phyloP scores from a whole-genome alignment of 2,113 vertebrate species.

The Mesoclemmys tuberculata region DNA sequence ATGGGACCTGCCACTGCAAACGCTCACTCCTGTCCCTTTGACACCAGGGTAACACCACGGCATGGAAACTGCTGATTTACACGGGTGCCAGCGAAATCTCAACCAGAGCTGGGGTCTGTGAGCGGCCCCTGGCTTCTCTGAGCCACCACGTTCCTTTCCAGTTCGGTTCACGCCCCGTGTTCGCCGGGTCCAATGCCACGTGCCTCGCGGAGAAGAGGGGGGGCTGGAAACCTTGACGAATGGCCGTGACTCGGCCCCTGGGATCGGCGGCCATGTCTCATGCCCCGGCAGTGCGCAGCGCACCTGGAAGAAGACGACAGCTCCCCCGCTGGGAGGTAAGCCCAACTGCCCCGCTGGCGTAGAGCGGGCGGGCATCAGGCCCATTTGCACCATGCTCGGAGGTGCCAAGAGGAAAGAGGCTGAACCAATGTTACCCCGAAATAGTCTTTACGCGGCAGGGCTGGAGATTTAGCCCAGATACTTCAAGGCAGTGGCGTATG shows the following conservation, averaged over 20 bases:
- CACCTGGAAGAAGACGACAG: neutral
- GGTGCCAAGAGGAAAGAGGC: neutral
- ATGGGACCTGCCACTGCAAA: too few species aligned
- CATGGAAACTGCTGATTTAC: too few species aligned
- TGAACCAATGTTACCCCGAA: neutral
- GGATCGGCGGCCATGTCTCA: neutral
- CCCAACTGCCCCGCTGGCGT: too few species aligned
- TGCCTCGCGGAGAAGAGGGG: neutral
- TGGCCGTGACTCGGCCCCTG: too few species aligned
- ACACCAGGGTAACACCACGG: neutral
- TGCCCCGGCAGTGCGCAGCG: too few species aligned
- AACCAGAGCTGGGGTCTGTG: neutral
- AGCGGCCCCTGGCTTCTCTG: neutral
- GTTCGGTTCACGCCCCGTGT: neutral
- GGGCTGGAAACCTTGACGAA: neutral
- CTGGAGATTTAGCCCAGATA: neutral
- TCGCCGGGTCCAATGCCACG: neutral
- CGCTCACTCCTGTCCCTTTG: neutral
- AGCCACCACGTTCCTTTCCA: neutral
- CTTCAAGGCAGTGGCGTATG: too few species aligned
- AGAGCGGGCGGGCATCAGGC: too few species aligned
- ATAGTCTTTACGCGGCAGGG: neutral
- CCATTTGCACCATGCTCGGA: neutral
- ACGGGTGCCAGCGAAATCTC: neutral
- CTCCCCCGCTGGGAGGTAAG: neutral